Evolutionary conservation across 2,113 vertebrate genomes (phyloP).

Genomic region (Halichoeres trimaculatus): DNA sequence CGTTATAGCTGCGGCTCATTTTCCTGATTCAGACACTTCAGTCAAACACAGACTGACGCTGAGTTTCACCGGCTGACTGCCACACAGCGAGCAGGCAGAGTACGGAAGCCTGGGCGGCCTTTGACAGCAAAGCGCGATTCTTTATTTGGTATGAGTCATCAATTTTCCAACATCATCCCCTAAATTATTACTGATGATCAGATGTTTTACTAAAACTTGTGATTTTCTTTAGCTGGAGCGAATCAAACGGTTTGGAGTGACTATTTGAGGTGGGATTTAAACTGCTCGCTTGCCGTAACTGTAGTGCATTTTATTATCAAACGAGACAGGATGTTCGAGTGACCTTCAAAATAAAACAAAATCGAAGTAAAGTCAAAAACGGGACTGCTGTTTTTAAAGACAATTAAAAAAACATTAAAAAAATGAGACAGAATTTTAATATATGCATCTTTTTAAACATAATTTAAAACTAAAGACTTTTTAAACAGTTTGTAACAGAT

Average conservation of each 20-base stretch:
- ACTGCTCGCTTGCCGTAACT: slow-evolving; percentile 8
- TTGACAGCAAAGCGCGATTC: not conserved
- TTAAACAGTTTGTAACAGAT: too few relatives aligned
- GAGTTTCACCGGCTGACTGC: not conserved
- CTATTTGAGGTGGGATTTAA: accelerated
- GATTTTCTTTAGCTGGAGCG: too few relatives aligned
- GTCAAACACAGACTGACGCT: not conserved
- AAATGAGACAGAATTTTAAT: too few relatives aligned
- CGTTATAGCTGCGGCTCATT: slow-evolving; percentile 97
- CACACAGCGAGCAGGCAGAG: not conserved
- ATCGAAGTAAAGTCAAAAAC: too few relatives aligned
- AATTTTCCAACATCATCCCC: too few relatives aligned
- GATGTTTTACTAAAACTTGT: too few relatives aligned
- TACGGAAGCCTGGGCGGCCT: slow-evolving; percentile 31
- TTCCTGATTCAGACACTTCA: not conserved
- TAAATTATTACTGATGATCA: too few relatives aligned
- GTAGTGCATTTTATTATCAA: not conserved
- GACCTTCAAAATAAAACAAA: not conserved
- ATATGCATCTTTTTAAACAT: not conserved
- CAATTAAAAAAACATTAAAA: too few relatives aligned
- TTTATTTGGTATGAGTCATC: slow-evolving; percentile 10
- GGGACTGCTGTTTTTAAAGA: too few relatives aligned
- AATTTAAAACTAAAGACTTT: not conserved
- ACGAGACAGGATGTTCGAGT: not conserved
- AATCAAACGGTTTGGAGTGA: not conserved